Base-by-base conservation (phyloP, 2,797 vertebrate species). In the Oceanodroma leucorhoa region DNA sequence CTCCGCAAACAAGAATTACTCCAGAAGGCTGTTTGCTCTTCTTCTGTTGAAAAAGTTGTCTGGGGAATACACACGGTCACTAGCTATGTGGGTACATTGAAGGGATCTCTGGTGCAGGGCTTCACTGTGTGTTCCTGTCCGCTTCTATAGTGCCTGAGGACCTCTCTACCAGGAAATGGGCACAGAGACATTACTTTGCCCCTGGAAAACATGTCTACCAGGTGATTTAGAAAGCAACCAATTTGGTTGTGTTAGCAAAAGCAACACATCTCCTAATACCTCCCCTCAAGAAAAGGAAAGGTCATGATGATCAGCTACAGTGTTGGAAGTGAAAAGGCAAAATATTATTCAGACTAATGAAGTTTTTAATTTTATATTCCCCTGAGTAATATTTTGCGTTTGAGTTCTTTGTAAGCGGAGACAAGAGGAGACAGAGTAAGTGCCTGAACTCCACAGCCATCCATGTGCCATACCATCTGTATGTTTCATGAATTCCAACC, bases 11-110 rank as follows among this genome's bases (percentile, higher is more conserved):
- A 36, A 60, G 66, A 65, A 73, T 76, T 79, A 24, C 77, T 90
- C 90, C 85, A 84, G 91, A 84, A 94, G 66, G 64, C 34, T 5
- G 1, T 89, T 87, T 88, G 77, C 83, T 92, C 80, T 89, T 77
- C 58, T 91, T 40, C 67, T 65, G 48, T 51, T 60, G 66, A 29
- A 87, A 78, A 79, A 11, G 43, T 72, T 88, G 51, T 51, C 77
- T 75, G 43, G 78, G 88, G 86, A 84, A 71, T 78, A 73, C 38
- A 26, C 3, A 5, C 0, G 10, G 73, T 89, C 77, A 80, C 48
- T 12, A 24, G n/a, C 23, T 36, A 9, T 18, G 36, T 5, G 7
- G 43, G 23, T 57, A 14, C 50, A 8, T 23, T 18, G 23, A 40
- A 46, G 16, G 24, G 41, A n/a, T 50, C 77, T 82, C 60, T 36